Conservation (phyloP, 1,140 invertebrate genomes). For the Doryteuthis pealeii region DNA sequence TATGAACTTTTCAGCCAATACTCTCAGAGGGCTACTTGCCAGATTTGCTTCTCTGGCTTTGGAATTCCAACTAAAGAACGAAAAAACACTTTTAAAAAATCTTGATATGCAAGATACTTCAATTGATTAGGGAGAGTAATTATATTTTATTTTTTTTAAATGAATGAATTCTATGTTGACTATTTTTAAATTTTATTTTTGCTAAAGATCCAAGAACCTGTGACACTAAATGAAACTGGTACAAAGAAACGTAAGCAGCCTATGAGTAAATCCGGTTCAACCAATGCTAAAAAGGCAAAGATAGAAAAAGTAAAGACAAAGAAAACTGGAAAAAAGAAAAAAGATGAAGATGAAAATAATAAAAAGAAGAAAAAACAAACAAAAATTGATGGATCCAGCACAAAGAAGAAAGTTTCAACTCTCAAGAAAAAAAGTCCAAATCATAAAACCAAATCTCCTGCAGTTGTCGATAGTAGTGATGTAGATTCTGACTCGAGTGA, state of each 20-base stretch:
- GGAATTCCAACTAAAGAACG: too few relatives aligned
- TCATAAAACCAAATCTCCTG: not conserved
- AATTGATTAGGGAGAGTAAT: too few relatives aligned
- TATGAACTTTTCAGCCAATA: too few relatives aligned
- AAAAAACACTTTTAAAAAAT: too few relatives aligned
- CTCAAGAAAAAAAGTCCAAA: not conserved
- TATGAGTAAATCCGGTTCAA: conserved; percentile 28
- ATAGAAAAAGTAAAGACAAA: conserved; percentile 30
- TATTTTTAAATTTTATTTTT: too few relatives aligned
- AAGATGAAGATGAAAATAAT: conserved; percentile 15
- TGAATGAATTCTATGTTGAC: too few relatives aligned
- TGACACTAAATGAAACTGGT: not conserved
- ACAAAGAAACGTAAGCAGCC: conserved; percentile 15
- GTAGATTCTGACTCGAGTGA: conserved; percentile 1
- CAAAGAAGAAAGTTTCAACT: not conserved
- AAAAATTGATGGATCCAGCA: not conserved
- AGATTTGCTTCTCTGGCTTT: too few relatives aligned
- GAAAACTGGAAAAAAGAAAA: conserved; percentile 27
- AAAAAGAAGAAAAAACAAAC: not conserved
- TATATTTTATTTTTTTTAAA: too few relatives aligned
- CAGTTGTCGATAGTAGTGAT: not conserved
- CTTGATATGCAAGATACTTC: too few relatives aligned
- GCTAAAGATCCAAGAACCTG: too few relatives aligned
- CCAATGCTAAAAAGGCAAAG: conserved; percentile 36
- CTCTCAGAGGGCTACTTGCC: too few relatives aligned